These are phyloP conservation scores for Caenorhabditis angaria DNA, from an alignment of 2,888 invertebrate species.

Conservation along the genomic window DNA sequence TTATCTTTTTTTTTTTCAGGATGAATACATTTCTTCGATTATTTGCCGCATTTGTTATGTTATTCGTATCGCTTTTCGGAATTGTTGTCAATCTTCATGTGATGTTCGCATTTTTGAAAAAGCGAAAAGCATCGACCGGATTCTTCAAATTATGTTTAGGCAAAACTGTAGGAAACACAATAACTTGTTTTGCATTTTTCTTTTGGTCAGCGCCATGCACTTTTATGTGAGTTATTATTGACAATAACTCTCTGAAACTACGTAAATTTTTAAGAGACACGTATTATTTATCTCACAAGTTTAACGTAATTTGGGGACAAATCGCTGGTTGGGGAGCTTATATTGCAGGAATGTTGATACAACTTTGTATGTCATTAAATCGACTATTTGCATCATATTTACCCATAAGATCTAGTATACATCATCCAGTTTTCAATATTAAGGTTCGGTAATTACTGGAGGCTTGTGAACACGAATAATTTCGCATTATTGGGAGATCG, in stretches of 20 bases:
- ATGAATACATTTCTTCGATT: constrained; percentile 28
- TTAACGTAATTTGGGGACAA: constrained; percentile 30
- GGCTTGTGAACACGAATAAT: neutral
- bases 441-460: neutral
- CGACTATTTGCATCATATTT: constrained; percentile 26
- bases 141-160: constrained; percentile 31
- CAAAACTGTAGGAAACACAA: constrained; percentile 32
- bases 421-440: constrained; percentile 14
- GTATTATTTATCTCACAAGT: constrained; percentile 25
- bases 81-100: constrained; percentile 21
- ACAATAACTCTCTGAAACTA: neutral
- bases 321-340: constrained; percentile 34
- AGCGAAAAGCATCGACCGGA: constrained; percentile 11
- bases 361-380: constrained; percentile 25
- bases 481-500: too few species aligned
- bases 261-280: constrained; percentile 5
- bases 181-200: constrained; percentile 26
- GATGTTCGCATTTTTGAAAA: constrained; percentile 12
- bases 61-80: constrained; percentile 15
- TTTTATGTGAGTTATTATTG: constrained; percentile 13
- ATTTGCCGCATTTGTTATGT: constrained; percentile 22
- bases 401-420: constrained; percentile 16
- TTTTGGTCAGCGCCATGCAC: constrained; percentile 28
- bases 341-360: constrained; percentile 20
- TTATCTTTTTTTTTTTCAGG: constrained; percentile 2